Evolutionary conservation across 2,113 vertebrate genomes (phyloP), one percentile per base, ranked within the genome.

Genomic region (Marcusenius ussheri): DNA sequence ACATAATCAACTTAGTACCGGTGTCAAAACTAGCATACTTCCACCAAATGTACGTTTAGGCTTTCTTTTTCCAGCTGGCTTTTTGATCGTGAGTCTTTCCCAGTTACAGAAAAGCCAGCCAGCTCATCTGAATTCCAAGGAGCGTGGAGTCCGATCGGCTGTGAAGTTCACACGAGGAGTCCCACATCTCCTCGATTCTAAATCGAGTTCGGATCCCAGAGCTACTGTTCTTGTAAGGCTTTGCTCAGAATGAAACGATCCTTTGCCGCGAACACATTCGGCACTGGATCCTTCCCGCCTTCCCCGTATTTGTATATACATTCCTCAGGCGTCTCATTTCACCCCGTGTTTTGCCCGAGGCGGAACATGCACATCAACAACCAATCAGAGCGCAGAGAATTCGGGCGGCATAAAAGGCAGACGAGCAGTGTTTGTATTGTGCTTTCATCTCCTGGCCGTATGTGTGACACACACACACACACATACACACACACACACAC

Each of bases 381-480:
- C 88, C 66, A 89, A 89, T 62, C 46, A 89, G 46, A 80, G 49
- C 7, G 2, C 88, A 89, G 47, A 89, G 31, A 89, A 51, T 83
- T 53, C 88, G 39, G 42, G 66, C n/a, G n/a, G 42, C 19, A 42
- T 47, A 27, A 88, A 88, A 47, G 58, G 39, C 56, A 31, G 58
- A 15, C 27, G 88, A 49, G 88, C 2, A 89, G 70, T 53, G 47
- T 45, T 62, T 62, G 24, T 53, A 11, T 87, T 31, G 85, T 27
- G 27, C 85, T 56, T 87, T 53, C 8, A 27, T 87, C n/a, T 31
- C n/a, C 31, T 6, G 74, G 27, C 50, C 31, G 17, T 87, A 7
- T 56, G 24, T 31, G 42, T 31, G 49, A 4, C 88, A 77, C 84
- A 89, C 86, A 89, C 89, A 70, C 83, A 89, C 90, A 89, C 90